phyloP scores from a whole-genome alignment of 2,888 invertebrate species.

The Formica aserva region DNA sequence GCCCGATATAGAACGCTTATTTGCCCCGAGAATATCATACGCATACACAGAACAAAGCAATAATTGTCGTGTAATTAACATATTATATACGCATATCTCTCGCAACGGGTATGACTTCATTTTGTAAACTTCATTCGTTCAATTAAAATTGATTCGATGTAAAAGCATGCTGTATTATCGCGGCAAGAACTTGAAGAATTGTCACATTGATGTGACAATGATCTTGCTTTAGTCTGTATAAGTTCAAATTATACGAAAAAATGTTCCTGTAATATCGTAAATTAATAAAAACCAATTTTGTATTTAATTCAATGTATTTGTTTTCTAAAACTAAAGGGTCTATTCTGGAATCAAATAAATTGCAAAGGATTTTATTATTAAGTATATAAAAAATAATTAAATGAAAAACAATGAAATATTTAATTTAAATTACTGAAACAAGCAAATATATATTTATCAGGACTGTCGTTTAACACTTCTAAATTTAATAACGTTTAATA shows the following conservation, averaged over 20 bases:
- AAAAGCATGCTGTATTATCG: conserved; percentile 37
- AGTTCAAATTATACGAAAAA: background rate
- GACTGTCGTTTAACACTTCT: background rate
- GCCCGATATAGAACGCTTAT: conserved; percentile 43
- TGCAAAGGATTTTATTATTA: background rate
- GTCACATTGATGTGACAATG: conserved; percentile 26
- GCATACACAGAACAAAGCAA: conserved; percentile 43
- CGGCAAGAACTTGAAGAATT: conserved; percentile 24
- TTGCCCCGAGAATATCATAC: conserved; percentile 40
- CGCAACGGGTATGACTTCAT: conserved; percentile 47
- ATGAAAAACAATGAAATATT: background rate
- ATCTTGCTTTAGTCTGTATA: background rate
- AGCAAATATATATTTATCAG: background rate
- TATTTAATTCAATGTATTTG: background rate
- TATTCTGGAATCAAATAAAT: background rate
- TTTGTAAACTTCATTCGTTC: conserved; percentile 54
- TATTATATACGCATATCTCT: conserved; percentile 47
- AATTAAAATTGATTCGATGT: conserved; percentile 56
- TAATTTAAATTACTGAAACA: background rate
- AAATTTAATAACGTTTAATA: background rate
- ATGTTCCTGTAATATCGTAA: background rate
- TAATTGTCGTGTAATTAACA: conserved; percentile 54
- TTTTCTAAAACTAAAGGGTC: background rate
- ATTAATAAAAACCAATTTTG: conserved; percentile 2
- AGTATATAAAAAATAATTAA: background rate